phyloP scores from a whole-genome alignment of 2,888 invertebrate genomes.

The Habrosyne pyritoides region DNA sequence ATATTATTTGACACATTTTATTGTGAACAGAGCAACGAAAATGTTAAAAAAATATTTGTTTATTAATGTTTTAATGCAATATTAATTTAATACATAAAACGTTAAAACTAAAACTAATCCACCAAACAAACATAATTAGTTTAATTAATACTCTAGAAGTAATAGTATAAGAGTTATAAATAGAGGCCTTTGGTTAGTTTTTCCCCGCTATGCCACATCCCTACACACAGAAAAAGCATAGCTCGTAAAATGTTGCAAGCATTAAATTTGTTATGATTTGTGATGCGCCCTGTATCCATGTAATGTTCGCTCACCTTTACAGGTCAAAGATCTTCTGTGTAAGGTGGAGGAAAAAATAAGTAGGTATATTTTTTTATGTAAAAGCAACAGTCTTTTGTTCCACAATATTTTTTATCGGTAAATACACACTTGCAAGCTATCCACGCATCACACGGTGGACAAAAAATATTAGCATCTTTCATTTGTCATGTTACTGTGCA shows the following conservation, averaged over 20 bases:
- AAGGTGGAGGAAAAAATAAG: neutral
- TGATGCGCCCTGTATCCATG: neutral
- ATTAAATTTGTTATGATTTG: neutral
- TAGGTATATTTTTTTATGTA: slow-evolving; percentile 16
- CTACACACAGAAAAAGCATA: no score
- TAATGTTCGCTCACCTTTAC: neutral
- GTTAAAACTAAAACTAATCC: no score
- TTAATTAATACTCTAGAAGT: no score
- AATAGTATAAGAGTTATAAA: no score
- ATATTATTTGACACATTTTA: no score
- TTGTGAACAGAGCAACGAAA: no score
- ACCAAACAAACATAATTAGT: no score
- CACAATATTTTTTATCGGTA: neutral
- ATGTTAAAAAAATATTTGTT: no score
- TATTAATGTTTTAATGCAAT: no score
- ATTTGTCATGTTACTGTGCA: slow-evolving; percentile 18
- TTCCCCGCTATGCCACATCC: no score
- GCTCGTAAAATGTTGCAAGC: neutral
- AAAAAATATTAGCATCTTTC: slow-evolving; percentile 23
- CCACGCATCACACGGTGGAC: slow-evolving; percentile 14
- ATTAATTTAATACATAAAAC: no score
- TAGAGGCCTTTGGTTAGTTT: no score
- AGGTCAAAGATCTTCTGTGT: neutral
- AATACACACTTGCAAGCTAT: slow-evolving; percentile 5
- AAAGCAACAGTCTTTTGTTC: slow-evolving; percentile 10